These are phyloP conservation scores for Ditylenchus weischeri DNA, from an alignment of 2,888 invertebrate genomes.

Conservation along the genomic window DNA sequence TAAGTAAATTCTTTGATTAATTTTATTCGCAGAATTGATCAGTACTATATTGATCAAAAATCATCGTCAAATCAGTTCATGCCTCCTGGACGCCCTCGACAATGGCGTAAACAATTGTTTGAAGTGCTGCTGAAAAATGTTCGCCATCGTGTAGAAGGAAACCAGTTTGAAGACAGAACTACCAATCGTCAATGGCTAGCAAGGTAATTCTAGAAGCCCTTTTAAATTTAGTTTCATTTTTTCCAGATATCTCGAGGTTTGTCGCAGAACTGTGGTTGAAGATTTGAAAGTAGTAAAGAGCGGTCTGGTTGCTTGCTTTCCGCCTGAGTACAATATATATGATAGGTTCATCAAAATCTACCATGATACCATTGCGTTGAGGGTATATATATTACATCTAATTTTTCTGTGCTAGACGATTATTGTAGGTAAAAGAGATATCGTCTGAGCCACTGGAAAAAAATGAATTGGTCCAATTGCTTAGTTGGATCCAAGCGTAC, in stretches of 20 bases:
- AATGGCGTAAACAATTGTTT: constrained; percentile 48
- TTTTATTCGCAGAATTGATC: constrained; percentile 68
- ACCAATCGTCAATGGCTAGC: constrained; percentile 91
- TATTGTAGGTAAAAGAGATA: constrained; percentile 68
- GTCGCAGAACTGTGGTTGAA: constrained; percentile 46
- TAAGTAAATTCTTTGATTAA: background rate
- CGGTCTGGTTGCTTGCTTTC: constrained; percentile 78
- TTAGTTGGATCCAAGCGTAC: constrained; percentile 91
- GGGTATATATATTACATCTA: constrained; percentile 34
- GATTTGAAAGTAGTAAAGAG: constrained; percentile 58
- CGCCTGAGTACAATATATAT: constrained; percentile 87
- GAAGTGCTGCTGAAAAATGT: constrained; percentile 65
- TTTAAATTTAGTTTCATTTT: background rate
- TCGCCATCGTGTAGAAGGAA: constrained; percentile 75
- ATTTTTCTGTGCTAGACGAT: background rate
- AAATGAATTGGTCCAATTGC: constrained; percentile 88
- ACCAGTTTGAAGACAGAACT: constrained; percentile 83
- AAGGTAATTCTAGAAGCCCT: constrained; percentile 25
- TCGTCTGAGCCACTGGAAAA: constrained; percentile 85
- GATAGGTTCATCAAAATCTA: constrained; percentile 88
- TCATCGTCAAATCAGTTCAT: constrained; percentile 77
- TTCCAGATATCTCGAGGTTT: constrained; percentile 74
- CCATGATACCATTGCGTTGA: constrained; percentile 72
- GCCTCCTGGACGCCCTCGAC: constrained; percentile 87
- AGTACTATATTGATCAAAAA: constrained; percentile 75